These are phyloP conservation scores for Piaya cayana DNA, from an alignment of 2,113 vertebrate species.

Conservation along the genomic window DNA sequence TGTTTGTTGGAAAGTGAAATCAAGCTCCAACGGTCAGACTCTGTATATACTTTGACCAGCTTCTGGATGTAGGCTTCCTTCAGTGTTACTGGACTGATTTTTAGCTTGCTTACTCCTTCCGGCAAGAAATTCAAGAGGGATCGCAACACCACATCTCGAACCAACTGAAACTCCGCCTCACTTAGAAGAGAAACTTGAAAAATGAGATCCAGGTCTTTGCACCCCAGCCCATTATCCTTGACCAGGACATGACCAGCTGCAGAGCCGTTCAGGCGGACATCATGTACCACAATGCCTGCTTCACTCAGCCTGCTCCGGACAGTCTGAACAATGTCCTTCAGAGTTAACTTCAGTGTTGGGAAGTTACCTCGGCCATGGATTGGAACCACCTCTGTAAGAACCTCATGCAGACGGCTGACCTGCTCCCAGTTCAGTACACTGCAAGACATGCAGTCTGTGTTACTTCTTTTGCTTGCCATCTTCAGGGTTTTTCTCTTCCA, in stretches of 20 bases:
- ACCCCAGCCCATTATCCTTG: slow-evolving; percentile 92
- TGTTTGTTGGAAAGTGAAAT: slow-evolving; percentile 98
- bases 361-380: slow-evolving; percentile 96
- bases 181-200: slow-evolving; percentile 90
- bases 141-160: slow-evolving; percentile 90
- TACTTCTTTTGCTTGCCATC: slow-evolving; percentile 79
- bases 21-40: slow-evolving; percentile 95
- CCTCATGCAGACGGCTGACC: slow-evolving; percentile 89
- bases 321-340: slow-evolving; percentile 92
- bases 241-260: slow-evolving; percentile 94
- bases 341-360: slow-evolving; percentile 90
- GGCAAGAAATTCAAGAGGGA: slow-evolving; percentile 95
- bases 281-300: slow-evolving; percentile 86
- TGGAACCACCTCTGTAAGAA: slow-evolving; percentile 89
- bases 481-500: slow-evolving; percentile 27
- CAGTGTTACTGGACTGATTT: slow-evolving; percentile 90
- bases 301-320: slow-evolving; percentile 85
- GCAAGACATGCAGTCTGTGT: slow-evolving; percentile 70
- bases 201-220: slow-evolving; percentile 97
- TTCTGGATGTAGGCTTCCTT: slow-evolving; percentile 98
- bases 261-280: slow-evolving; percentile 93
- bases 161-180: slow-evolving; percentile 87
- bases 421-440: slow-evolving; percentile 94
- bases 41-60: slow-evolving; percentile 94
- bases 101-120: slow-evolving; percentile 91